phyloP scores from a whole-genome alignment of 2,113 vertebrate species.

The Amphiprion ocellaris region DNA sequence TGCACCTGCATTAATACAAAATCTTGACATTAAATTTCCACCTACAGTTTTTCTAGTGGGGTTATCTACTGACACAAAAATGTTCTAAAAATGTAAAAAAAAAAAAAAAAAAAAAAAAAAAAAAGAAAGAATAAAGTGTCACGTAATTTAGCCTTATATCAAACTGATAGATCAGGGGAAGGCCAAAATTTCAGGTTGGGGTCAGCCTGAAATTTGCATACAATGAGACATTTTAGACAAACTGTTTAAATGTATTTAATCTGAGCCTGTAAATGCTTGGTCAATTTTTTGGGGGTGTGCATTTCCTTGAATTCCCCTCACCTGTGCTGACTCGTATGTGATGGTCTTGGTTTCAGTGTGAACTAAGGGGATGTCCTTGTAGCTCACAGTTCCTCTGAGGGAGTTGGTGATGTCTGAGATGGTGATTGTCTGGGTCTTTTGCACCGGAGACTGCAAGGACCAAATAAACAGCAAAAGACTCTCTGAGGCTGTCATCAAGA shows the following conservation, averaged over 20 bases:
- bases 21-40: too few relatives aligned
- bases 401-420: slow-evolving; percentile 92
- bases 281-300: not conserved
- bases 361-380: slow-evolving; percentile 93
- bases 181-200: too few relatives aligned
- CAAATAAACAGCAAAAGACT: slow-evolving; percentile 47
- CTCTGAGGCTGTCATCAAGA: not conserved
- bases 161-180: too few relatives aligned
- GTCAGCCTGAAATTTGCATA: too few relatives aligned
- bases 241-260: too few relatives aligned
- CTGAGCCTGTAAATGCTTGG: not conserved
- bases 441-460: slow-evolving; percentile 89
- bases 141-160: too few relatives aligned
- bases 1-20: not conserved
- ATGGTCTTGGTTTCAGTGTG: slow-evolving; percentile 99
- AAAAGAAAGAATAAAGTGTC: too few relatives aligned
- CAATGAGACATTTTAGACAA: too few relatives aligned
- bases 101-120: too few relatives aligned
- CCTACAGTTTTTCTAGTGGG: too few relatives aligned
- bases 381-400: slow-evolving; percentile 88
- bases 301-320: slow-evolving; percentile 69
- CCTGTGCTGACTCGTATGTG: slow-evolving; percentile 97
- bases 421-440: slow-evolving; percentile 97
- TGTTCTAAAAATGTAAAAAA: too few relatives aligned
- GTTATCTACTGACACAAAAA: too few relatives aligned